Evolutionary conservation across 2,113 vertebrate species (phyloP).

Genomic region (Mus pahari): DNA sequence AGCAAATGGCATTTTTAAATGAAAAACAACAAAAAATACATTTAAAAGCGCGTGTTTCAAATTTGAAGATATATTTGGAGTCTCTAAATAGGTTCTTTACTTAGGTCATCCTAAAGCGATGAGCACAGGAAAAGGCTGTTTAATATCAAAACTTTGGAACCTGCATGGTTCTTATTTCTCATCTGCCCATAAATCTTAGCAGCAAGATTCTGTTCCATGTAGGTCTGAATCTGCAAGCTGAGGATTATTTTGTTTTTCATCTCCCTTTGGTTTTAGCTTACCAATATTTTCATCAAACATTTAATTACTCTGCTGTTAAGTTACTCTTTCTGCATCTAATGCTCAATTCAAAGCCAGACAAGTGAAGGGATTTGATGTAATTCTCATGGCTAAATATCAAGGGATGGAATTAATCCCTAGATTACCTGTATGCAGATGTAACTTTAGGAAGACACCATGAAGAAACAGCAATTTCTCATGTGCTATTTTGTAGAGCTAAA

Average conservation of each 20-base stretch:
- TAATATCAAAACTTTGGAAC: constrained; percentile 40
- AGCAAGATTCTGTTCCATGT: neutral
- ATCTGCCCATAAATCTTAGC: constrained; percentile 28
- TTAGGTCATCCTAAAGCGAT: neutral
- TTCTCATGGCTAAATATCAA: constrained; percentile 63
- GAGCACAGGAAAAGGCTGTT: neutral
- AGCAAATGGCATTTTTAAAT: neutral
- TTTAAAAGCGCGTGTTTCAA: neutral
- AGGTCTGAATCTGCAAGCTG: constrained; percentile 18
- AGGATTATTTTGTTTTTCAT: constrained; percentile 74
- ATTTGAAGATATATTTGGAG: neutral
- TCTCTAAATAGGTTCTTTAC: neutral
- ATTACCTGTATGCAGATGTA: constrained; percentile 50
- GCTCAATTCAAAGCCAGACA: constrained; percentile 61
- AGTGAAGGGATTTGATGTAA: constrained; percentile 61
- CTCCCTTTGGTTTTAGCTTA: constrained; percentile 73
- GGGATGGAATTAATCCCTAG: constrained; percentile 52
- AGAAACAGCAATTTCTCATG: constrained; percentile 21
- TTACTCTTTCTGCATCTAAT: constrained; percentile 47
- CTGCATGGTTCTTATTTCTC: neutral
- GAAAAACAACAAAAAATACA: neutral
- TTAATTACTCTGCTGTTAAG: constrained; percentile 73
- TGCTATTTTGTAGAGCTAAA: constrained; percentile 45
- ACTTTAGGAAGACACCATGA: constrained; percentile 27
- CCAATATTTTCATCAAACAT: constrained; percentile 78